Conservation (phyloP, 2,888 invertebrate species). For the Esperia sulphurella region DNA sequence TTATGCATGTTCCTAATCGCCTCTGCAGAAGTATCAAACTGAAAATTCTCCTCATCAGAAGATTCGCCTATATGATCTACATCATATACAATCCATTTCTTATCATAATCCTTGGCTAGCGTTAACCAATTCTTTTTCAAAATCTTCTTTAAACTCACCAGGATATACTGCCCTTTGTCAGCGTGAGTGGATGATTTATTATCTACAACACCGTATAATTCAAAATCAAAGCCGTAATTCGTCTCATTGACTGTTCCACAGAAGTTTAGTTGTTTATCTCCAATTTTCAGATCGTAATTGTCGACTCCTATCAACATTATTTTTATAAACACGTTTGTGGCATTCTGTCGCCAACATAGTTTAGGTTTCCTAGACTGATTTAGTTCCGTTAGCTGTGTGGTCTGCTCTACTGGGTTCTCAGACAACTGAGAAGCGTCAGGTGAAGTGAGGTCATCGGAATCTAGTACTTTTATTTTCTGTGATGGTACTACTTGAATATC, state of each 20-base stretch:
- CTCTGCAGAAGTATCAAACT: slow-evolving; percentile 22
- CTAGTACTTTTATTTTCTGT: slow-evolving; percentile 19
- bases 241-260: slow-evolving; percentile 34
- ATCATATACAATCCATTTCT: slow-evolving; percentile 62
- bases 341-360: slow-evolving; percentile 58
- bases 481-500: slow-evolving; percentile 8
- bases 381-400: not conserved
- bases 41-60: slow-evolving; percentile 45
- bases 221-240: slow-evolving; percentile 52
- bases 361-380: slow-evolving; percentile 41
- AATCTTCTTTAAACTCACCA: slow-evolving; percentile 45
- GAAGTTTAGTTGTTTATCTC: slow-evolving; percentile 43
- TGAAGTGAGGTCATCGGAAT: slow-evolving; percentile 38
- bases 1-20: slow-evolving; percentile 28
- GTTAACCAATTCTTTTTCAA: slow-evolving; percentile 51
- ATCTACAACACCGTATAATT: slow-evolving; percentile 57
- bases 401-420: not conserved
- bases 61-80: slow-evolving; percentile 49
- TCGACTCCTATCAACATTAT: slow-evolving; percentile 52
- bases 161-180: slow-evolving; percentile 59
- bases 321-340: slow-evolving; percentile 41
- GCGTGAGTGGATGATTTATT: slow-evolving; percentile 34
- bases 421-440: slow-evolving; percentile 14
- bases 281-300: slow-evolving; percentile 44
- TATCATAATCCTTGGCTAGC: slow-evolving; percentile 33